phyloP scores from a whole-genome alignment of 2,797 vertebrate species.

The Novumbra hubbsi region DNA sequence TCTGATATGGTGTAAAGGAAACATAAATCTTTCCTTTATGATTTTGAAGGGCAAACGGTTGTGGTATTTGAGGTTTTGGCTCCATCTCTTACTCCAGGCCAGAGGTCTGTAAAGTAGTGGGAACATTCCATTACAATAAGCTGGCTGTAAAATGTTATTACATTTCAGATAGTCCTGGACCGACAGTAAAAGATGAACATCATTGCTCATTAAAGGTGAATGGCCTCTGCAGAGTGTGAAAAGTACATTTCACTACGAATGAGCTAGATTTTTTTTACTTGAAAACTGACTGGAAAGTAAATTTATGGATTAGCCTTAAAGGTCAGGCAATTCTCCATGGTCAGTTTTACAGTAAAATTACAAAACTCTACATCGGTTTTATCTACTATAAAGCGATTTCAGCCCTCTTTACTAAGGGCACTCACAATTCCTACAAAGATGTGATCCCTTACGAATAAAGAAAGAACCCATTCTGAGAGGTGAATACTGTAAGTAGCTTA shows the following conservation, averaged over 20 bases:
- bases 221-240: neutral
- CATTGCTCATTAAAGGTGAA: constrained; percentile 1
- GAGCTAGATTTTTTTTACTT: neutral
- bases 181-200: neutral
- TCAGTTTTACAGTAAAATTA: neutral
- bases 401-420: too few species aligned
- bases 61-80: neutral
- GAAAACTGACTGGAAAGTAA: neutral
- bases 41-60: neutral
- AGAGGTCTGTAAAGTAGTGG: neutral
- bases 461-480: neutral
- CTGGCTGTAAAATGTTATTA: neutral
- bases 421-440: too few species aligned
- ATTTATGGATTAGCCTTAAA: neutral
- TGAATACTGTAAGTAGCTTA: neutral
- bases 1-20: neutral
- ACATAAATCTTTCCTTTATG: neutral
- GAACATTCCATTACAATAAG: neutral
- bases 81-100: neutral
- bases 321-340: neutral
- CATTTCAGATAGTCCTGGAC: neutral
- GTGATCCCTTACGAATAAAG: neutral
- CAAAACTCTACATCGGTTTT: neutral
- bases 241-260: neutral
- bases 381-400: too few species aligned